Evolutionary conservation across 2,797 vertebrate species (phyloP).

Genomic region (Epinephelus coioides): DNA sequence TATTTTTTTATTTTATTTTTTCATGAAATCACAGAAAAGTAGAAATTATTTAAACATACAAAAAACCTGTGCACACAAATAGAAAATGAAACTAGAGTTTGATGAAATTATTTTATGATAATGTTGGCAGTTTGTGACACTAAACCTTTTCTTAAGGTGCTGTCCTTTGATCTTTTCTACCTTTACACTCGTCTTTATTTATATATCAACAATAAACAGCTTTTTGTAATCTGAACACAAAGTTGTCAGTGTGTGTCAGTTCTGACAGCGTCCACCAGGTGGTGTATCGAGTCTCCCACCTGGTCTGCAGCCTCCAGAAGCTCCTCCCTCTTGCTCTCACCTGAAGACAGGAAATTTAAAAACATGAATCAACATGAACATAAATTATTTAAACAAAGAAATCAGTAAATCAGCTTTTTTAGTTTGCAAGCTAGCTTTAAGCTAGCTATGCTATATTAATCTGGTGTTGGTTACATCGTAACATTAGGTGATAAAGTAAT

Average conservation of each 20-base stretch:
- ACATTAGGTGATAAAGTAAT: no score
- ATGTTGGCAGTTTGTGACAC: conserved; percentile 14
- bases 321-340: conserved; percentile 40
- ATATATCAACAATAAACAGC: conserved; percentile 61
- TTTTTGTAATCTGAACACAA: conserved; percentile 31
- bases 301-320: conserved; percentile 74
- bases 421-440: no score
- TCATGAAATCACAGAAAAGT: no score
- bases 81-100: not conserved
- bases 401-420: no score
- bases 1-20: not conserved
- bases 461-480: no score
- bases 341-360: conserved; percentile 17
- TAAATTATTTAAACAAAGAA: no score
- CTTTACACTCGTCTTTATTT: conserved; percentile 54
- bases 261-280: conserved; percentile 67
- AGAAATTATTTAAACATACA: no score
- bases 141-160: conserved; percentile 26
- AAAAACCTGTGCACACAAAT: not conserved
- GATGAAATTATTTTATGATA: not conserved
- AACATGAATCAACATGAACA: not conserved
- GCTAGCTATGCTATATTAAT: no score
- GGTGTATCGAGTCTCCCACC: conserved; percentile 65
- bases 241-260: conserved; percentile 9
- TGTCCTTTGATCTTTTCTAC: conserved; percentile 22